These are phyloP conservation scores for Odontomyia ornata DNA, from an alignment of 2,888 invertebrate genomes.

Conservation along the genomic window DNA sequence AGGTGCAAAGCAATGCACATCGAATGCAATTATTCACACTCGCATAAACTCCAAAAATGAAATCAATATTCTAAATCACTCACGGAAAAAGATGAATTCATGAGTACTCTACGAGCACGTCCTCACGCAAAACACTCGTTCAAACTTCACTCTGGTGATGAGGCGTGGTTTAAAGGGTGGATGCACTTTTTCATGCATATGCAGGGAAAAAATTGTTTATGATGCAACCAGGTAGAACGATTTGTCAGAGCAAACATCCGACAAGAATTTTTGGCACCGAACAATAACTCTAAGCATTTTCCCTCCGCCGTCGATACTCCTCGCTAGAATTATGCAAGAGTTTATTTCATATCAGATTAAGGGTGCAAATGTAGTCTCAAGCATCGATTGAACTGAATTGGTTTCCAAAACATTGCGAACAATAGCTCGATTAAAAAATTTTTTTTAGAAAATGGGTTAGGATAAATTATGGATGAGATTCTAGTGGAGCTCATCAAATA, in stretches of 20 bases:
- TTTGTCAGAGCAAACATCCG: constrained; percentile 34
- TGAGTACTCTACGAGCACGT: not conserved
- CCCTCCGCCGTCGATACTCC: not conserved
- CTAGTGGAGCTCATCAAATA: no score
- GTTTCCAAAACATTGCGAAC: no score
- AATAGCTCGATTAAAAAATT: no score
- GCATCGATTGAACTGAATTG: no score
- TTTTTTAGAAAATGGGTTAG: no score
- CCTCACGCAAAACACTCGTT: no score
- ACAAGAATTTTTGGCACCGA: constrained; percentile 35
- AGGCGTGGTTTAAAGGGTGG: not conserved
- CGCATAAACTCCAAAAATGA: constrained; percentile 20
- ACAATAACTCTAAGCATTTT: constrained; percentile 16
- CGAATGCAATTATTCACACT: constrained; percentile 15
- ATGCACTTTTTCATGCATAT: not conserved
- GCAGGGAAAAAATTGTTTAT: constrained; percentile 23
- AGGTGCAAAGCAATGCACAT: no score
- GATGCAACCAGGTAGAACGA: constrained; percentile 39
- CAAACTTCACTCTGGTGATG: not conserved
- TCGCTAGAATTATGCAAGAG: no score
- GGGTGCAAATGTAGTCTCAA: no score
- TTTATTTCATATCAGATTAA: no score
- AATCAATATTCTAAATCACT: constrained; percentile 8
- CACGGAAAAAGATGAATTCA: not conserved
- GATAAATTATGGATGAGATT: no score